A percentile compares a stretch with the other conserved stretches of the same genome.
These are phyloP conservation scores for Eudemis profundana DNA, from an alignment of 2,888 invertebrate species.

Conservation along the genomic window DNA sequence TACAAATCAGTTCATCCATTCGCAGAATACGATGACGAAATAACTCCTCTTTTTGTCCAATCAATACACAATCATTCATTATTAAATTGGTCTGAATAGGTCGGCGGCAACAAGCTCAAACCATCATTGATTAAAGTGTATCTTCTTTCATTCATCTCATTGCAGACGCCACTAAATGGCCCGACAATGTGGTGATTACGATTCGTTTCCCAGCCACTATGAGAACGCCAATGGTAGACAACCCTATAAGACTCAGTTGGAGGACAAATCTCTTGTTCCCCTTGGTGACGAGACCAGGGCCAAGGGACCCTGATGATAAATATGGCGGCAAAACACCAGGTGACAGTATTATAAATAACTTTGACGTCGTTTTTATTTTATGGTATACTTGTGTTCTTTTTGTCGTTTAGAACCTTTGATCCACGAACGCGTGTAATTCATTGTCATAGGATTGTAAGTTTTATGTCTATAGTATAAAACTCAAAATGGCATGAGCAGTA, in stretches of 20 bases:
- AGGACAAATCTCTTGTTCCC: constrained; percentile 89
- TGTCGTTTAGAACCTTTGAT: no score
- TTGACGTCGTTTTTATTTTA: no score
- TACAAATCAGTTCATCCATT: no score
- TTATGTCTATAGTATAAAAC: no score
- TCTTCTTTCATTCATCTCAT: constrained; percentile 37
- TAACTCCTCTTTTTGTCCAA: no score
- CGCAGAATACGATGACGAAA: no score
- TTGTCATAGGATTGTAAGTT: no score
- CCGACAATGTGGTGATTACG: constrained; percentile 80
- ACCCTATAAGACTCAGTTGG: constrained; percentile 86
- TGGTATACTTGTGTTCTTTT: no score
- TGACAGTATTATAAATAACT: no score
- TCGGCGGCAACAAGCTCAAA: not conserved
- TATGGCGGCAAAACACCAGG: constrained; percentile 86
- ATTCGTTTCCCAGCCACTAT: constrained; percentile 88
- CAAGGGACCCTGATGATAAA: constrained; percentile 83
- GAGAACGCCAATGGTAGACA: constrained; percentile 77
- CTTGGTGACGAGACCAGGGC: constrained; percentile 88
- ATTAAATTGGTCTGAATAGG: not conserved
- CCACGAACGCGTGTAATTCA: no score
- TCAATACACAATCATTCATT: not conserved
- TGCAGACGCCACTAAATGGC: constrained; percentile 75
- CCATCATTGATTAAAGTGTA: not conserved
- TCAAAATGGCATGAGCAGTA: no score